Conservation (phyloP, 2,113 vertebrate species). For the Grus americana region DNA sequence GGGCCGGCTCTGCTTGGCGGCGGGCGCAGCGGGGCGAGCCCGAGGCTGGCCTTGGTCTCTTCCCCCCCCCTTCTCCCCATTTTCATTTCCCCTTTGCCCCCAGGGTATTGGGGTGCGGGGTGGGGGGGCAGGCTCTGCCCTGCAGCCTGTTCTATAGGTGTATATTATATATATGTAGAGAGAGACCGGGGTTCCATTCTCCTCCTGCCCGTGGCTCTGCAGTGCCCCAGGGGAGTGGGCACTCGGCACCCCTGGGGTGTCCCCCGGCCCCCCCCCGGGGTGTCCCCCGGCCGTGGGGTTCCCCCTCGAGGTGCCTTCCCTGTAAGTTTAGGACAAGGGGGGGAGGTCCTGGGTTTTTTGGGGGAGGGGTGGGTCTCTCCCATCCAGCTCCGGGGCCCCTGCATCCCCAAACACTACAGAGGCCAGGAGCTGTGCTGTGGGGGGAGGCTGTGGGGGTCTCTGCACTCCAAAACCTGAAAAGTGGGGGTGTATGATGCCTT, state of each 20-base stretch:
- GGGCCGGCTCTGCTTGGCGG: background rate
- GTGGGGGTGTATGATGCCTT: no score
- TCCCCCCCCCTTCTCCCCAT: background rate
- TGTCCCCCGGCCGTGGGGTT: background rate
- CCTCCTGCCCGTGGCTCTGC: no score
- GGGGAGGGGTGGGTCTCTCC: background rate
- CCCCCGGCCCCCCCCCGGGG: background rate
- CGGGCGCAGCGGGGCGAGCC: background rate
- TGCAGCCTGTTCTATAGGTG: constrained; percentile 70
- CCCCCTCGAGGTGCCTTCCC: constrained; percentile 20
- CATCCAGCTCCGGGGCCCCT: no score
- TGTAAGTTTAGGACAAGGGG: no score
- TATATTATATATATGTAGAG: constrained; percentile 76
- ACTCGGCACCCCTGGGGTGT: no score
- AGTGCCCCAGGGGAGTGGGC: no score
- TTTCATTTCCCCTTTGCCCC: background rate
- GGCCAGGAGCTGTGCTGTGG: no score
- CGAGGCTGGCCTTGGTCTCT: constrained; percentile 47
- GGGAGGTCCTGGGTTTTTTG: background rate
- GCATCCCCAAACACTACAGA: no score
- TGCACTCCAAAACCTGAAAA: no score
- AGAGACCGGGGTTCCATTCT: background rate
- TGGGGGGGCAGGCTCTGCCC: constrained; percentile 5
- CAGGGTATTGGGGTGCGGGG: background rate
- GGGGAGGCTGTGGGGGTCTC: no score